Percentiles rank a stretch among this genome's conserved stretches.
These are phyloP conservation scores for Amblyjoppa fuscipennis DNA, from an alignment of 2,888 invertebrate genomes.

Conservation along the genomic window DNA sequence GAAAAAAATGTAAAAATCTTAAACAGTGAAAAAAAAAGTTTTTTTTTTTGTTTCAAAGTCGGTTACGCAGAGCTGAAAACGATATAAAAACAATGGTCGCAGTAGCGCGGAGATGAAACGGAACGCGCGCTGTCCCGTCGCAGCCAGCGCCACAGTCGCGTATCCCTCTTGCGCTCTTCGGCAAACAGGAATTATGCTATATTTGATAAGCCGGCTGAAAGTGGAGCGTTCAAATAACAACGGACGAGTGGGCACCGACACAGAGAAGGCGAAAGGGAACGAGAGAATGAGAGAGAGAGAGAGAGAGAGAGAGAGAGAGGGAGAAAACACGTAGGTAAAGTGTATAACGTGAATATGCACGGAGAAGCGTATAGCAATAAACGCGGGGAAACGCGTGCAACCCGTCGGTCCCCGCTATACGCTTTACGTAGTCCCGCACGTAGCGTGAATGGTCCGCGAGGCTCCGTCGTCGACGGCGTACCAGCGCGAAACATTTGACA, in stretches of 20 bases:
- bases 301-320: conserved; percentile 36
- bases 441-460: conserved; percentile 30
- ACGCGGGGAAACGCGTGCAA: neutral
- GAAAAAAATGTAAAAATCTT: neutral
- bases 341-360: conserved; percentile 38
- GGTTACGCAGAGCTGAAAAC: neutral
- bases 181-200: conserved; percentile 81
- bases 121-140: conserved; percentile 66
- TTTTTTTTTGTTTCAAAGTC: neutral
- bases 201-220: conserved; percentile 83
- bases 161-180: conserved; percentile 75
- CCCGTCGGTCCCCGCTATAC: neutral
- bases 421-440: conserved; percentile 26
- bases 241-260: conserved; percentile 57
- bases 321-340: conserved; percentile 43
- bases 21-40: conserved; percentile 32
- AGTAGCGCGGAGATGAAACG: conserved; percentile 20
- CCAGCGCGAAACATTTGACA: conserved; percentile 81
- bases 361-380: neutral
- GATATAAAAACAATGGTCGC: neutral
- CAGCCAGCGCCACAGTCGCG: too few species aligned
- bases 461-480: conserved; percentile 54
- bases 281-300: conserved; percentile 42
- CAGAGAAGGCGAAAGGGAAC: conserved; percentile 59
- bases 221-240: conserved; percentile 83